Base-by-base conservation (phyloP, 37 sponge, comb jelly and placozoan genomes). In the Bolinopsis microptera region DNA sequence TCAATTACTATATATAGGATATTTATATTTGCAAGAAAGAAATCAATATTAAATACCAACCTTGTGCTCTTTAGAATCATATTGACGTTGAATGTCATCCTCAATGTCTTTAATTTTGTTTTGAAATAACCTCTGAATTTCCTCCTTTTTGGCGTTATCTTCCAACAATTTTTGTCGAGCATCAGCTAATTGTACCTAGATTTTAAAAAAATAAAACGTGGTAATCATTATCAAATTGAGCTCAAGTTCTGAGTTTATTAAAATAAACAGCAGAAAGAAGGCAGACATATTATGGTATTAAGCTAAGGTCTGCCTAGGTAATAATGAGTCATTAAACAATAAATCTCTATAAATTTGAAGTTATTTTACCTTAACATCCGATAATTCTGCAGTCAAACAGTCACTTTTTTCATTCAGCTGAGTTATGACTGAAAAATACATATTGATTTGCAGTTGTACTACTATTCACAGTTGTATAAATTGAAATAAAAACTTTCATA, bases 321-420 rank as follows among this genome's bases (percentile, higher is more conserved):
- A n/a, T n/a, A n/a, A n/a, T n/a, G n/a, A n/a, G n/a, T n/a, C n/a
- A n/a, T n/a, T n/a, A n/a, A n/a, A n/a, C n/a, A n/a, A n/a, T n/a
- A n/a, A n/a, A n/a, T n/a, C n/a, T n/a, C n/a, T n/a, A n/a, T n/a
- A n/a, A n/a, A n/a, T n/a, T n/a, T n/a, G n/a, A n/a, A n/a, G n/a
- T n/a, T n/a, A n/a, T n/a, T n/a, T n/a, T 34, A 86, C 90, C 90
- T 86, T 86, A 0, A 86, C 38, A 27, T 86, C 90, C 5, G 90
- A 86, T 8, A 86, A 1, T 38, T 86, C 90, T 5, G 90, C 41
- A 23, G 36, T 41, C 1, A 3, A 38, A 22, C 30, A 28, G 30
- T 41, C 36, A n/a, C 3, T 86, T 39, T 40, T 39, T 25, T 86
- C 61, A 27, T 86, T 86, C 61, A 28, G 75, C 75, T 30, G 75